Evolutionary conservation across 2,797 vertebrate genomes (phyloP), one percentile per base, ranked within the genome.

Genomic region (Pseudomugil gertrudae): DNA sequence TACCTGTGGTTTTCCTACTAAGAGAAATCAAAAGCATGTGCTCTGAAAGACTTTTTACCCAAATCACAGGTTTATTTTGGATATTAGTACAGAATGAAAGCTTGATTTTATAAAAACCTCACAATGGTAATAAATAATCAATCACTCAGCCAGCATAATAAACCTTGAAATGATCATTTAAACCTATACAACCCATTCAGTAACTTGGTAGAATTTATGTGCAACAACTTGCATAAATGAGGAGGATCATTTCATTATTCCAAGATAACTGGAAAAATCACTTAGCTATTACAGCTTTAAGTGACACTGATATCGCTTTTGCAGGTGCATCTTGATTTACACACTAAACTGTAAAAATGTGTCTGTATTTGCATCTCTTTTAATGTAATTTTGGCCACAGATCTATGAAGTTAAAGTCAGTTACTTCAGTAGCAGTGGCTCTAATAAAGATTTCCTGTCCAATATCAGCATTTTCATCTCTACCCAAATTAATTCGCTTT

Each of bases 381-480:
- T 33, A 15, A 11, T 57, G 50, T 52, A 69, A 64, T 29, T 40
- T 43, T 82, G 68, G 68, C 54, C 33, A 26, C 62, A 66, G 58
- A 87, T 75, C 67, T 66, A 27, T 51, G 40, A 83, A 58, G 61
- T 30, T 66, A 81, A 88, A 84, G 66, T 84, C 56, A 80, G 66
- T 77, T 77, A 75, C 67, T 68, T 81, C 76, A 60, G 69, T 29
- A 79, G 50, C 36, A 63, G 57, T 69, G 43, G 33, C 55, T 56
- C 48, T 59, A 45, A 23, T 54, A 40, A 78, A 70, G 69, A 55
- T 67, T 66, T 80, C 21, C 36, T 57, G 57, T 64, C 48, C 47
- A 57, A 76, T 75, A 74, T 60, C 66, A 10, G 36, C 58, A 63
- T 61, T 52, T 77, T 69, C 17, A 54, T 72, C 51, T 61, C 57